Percentiles rank a stretch among this genome's conserved stretches.
phyloP scores from a whole-genome alignment of 1,140 invertebrate genomes.

The Littorina saxatilis region DNA sequence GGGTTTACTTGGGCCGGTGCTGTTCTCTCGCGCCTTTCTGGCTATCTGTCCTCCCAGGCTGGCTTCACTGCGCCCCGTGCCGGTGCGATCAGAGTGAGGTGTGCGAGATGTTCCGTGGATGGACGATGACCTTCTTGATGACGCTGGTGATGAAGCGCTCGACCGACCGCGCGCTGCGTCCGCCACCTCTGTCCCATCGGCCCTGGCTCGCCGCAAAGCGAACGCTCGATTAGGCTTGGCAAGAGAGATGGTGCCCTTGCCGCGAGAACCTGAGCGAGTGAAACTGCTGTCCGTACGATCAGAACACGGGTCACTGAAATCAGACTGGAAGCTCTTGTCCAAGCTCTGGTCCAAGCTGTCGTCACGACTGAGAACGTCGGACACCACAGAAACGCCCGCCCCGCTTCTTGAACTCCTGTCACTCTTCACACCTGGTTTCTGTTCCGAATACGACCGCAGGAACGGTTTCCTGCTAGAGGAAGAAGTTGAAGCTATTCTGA shows the following conservation, averaged over 20 bases:
- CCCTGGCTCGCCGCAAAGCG: conserved; percentile 74
- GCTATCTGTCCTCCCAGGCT: conserved; percentile 71
- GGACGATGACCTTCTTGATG: conserved; percentile 44
- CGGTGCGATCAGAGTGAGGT: conserved; percentile 12
- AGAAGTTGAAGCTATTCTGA: conserved; percentile 43
- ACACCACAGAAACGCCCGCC: conserved; percentile 56
- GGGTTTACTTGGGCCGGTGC: not conserved
- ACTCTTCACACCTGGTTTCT: conserved; percentile 25
- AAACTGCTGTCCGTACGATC: conserved; percentile 49
- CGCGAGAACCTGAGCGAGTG: conserved; percentile 61
- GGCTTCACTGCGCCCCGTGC: conserved; percentile 56
- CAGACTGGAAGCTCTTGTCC: conserved; percentile 44
- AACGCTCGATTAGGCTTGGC: conserved; percentile 76
- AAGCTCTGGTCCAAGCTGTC: conserved; percentile 51
- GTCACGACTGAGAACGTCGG: conserved; percentile 63
- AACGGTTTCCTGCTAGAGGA: conserved; percentile 21
- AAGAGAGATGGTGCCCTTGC: conserved; percentile 68
- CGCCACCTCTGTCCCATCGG: conserved; percentile 59
- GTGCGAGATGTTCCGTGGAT: conserved; percentile 41
- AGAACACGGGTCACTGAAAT: conserved; percentile 48
- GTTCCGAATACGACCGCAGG: conserved; percentile 34
- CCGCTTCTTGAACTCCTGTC: conserved; percentile 38
- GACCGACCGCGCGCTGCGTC: conserved; percentile 53
- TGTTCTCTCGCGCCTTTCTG: conserved; percentile 59
- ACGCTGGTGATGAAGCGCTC: conserved; percentile 41